phyloP scores from a whole-genome alignment of 2,797 vertebrate genomes.

The Sebastes diploproa region DNA sequence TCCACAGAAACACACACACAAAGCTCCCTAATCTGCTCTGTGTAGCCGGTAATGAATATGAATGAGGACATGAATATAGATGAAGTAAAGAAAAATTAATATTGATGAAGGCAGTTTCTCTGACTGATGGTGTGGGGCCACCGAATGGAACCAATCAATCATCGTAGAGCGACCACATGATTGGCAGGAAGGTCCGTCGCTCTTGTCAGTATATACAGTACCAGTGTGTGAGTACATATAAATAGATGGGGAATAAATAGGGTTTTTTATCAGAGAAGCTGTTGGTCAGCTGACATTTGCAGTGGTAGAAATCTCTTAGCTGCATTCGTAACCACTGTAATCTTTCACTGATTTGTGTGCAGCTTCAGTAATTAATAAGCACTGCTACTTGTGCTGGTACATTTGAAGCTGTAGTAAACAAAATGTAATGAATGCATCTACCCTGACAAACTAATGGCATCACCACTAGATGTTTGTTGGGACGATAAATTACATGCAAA shows the following conservation, averaged over 20 bases:
- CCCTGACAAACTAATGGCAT: constrained; percentile 31
- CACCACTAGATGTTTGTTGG: constrained; percentile 18
- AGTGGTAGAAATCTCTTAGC: not conserved
- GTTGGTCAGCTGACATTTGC: not conserved
- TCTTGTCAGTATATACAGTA: constrained; percentile 5
- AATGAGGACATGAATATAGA: constrained; percentile 74
- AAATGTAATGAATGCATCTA: constrained; percentile 36
- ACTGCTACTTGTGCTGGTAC: not conserved
- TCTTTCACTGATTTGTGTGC: not conserved
- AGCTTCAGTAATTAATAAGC: constrained; percentile 11
- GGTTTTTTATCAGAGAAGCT: not conserved
- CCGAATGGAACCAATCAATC: constrained; percentile 68
- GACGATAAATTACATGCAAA: constrained; percentile 53
- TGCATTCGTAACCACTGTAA: not conserved
- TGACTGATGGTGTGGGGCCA: constrained; percentile 54
- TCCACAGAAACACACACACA: constrained; percentile 47
- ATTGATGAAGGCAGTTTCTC: constrained; percentile 66
- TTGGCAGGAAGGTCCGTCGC: constrained; percentile 39
- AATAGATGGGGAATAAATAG: not conserved
- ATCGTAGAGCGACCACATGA: constrained; percentile 37
- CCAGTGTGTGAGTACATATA: not conserved
- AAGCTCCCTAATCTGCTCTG: constrained; percentile 58
- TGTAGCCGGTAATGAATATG: constrained; percentile 71
- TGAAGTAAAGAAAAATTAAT: constrained; percentile 64
- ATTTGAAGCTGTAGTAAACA: constrained; percentile 30